Conservation (phyloP, 2,888 invertebrate species). For the Spodoptera picta region DNA sequence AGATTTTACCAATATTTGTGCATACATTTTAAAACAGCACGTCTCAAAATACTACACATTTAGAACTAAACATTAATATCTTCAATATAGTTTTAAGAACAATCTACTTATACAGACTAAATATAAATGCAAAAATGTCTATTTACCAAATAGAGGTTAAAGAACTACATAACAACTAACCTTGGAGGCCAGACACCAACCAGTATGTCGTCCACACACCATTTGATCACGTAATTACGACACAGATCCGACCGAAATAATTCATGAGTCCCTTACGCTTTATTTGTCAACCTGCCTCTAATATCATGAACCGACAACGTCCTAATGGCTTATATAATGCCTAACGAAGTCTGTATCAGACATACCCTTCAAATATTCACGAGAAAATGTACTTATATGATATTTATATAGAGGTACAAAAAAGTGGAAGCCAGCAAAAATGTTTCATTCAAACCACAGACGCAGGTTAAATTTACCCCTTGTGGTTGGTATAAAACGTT, state of each 20-base stretch:
- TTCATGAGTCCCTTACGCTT: slow-evolving; percentile 40
- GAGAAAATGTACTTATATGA: slow-evolving; percentile 19
- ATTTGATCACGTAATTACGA: slow-evolving; percentile 37
- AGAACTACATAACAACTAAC: not conserved
- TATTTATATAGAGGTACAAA: slow-evolving; percentile 13
- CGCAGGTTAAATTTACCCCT: slow-evolving; percentile 11
- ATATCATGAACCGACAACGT: slow-evolving; percentile 19
- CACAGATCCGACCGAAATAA: slow-evolving; percentile 42
- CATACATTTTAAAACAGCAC: no score
- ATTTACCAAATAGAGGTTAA: no score
- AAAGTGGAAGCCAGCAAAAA: slow-evolving; percentile 13
- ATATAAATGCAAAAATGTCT: no score
- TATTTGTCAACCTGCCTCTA: slow-evolving; percentile 43
- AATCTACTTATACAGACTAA: no score
- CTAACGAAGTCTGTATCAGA: slow-evolving; percentile 32
- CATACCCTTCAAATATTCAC: slow-evolving; percentile 9
- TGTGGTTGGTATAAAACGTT: slow-evolving; percentile 25
- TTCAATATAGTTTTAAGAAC: no score
- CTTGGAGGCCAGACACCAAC: slow-evolving; percentile 8
- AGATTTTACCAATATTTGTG: no score
- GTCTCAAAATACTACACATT: no score
- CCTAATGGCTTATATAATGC: slow-evolving; percentile 27
- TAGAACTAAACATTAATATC: no score
- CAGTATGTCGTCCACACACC: slow-evolving; percentile 31
- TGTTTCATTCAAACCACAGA: slow-evolving; percentile 17